Base-by-base conservation (phyloP, 1,140 invertebrate species). In the Chionoecetes opilio region DNA sequence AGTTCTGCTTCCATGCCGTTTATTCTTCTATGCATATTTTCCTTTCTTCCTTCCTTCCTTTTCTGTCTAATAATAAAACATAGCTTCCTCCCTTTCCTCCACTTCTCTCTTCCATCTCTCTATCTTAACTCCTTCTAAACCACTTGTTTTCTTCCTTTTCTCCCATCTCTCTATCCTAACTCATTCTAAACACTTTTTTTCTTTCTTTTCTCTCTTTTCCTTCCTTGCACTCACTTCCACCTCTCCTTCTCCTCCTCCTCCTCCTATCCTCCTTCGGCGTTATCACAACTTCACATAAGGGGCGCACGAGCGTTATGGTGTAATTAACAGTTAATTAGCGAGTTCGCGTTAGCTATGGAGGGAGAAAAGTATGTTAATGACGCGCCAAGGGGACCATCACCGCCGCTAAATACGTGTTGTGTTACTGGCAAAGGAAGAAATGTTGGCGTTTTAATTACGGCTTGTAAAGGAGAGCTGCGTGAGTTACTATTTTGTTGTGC, bases 251-350 rank as follows among this genome's bases (percentile, higher is more conserved):
- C 63, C 6, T 75, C 6, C 53, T 21, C 63, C n/a, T 75, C 21
- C 63, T 75, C 63, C 63, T 75, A 17, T 26, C 0, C 63, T 8
- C n/a, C 63, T 26, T 75, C 63, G 21, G 8, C 63, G 21, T 14
- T 75, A 2, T 2, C 26, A 75, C 21, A 26, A 75, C 63, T 5
- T 75, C 63, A 75, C 63, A 75, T 26, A 75, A 75, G 21, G 63
- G 0, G 11, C 11, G n/a, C 21, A 1, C n/a, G 63, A 75, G 63
- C 63, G 63, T 75, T 75, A 75, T 75, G 11, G n/a, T 17, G 63
- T 75, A 75, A 75, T 75, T 75, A 75, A 75, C 63, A 75, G 63
- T 75, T 75, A 75, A 75, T 75, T 75, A 75, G 63, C 63, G 63
- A 75, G n/a, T 75, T 75, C 63, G n/a, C 63, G 63, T 75, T 75